Conservation (phyloP, 2,888 invertebrate species). For the Gasteruption jaculator region DNA sequence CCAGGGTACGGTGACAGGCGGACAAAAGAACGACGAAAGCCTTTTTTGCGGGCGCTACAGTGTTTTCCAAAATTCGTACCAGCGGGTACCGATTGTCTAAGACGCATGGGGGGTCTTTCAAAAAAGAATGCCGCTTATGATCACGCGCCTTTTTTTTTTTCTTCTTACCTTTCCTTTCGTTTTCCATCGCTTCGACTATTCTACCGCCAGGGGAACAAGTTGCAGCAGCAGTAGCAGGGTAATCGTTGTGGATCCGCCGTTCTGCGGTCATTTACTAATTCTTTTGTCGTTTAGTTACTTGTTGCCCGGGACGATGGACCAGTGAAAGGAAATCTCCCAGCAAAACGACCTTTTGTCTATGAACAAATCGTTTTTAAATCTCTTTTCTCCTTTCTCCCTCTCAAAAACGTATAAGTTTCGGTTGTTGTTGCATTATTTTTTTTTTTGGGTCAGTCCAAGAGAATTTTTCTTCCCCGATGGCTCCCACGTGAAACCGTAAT, state of each 20-base stretch:
- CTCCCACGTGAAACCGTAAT: too few species aligned
- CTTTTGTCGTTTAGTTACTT: conserved; percentile 34
- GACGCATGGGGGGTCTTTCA: conserved; percentile 30
- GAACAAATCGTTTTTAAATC: too few species aligned
- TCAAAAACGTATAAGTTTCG: too few species aligned
- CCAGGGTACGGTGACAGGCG: conserved; percentile 38
- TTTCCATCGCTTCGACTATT: conserved; percentile 2
- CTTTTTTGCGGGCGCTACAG: conserved; percentile 34
- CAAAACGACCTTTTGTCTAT: too few species aligned
- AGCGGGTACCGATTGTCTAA: conserved; percentile 39
- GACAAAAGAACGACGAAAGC: conserved; percentile 37
- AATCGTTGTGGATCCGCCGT: conserved; percentile 16
- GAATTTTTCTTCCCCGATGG: too few species aligned
- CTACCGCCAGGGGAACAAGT: conserved; percentile 10
- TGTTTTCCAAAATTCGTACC: conserved; percentile 47
- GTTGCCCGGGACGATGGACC: too few species aligned
- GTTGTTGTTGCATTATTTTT: too few species aligned
- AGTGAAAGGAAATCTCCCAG: too few species aligned
- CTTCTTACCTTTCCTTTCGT: conserved; percentile 3
- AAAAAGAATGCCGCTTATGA: conserved; percentile 26
- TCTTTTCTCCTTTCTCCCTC: too few species aligned
- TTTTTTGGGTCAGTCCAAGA: too few species aligned
- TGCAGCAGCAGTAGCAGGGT: conserved; percentile 11
- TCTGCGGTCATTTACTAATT: conserved; percentile 35
- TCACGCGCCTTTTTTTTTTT: too few species aligned